These are phyloP conservation scores for Heteromormyrus szaboi DNA, from an alignment of 2,797 vertebrate species.

Conservation along the genomic window DNA sequence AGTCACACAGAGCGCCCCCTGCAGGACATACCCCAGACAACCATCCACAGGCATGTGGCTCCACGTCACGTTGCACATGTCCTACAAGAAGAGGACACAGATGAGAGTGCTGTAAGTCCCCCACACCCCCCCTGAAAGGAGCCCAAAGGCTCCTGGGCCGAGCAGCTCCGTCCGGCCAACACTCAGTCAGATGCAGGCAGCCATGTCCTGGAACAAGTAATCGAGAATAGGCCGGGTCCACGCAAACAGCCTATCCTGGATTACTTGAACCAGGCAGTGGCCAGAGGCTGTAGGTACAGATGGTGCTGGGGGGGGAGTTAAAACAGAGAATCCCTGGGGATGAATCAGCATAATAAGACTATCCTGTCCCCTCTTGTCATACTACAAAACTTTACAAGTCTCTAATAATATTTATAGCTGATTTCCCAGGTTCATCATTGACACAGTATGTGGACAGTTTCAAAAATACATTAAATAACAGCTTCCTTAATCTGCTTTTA, in stretches of 20 bases:
- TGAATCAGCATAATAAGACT: background rate
- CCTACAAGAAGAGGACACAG: background rate
- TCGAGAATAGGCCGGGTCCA: conserved; percentile 87
- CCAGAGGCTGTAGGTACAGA: conserved; percentile 41
- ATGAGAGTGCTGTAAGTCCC: background rate
- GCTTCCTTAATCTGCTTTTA: background rate
- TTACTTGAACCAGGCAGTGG: conserved; percentile 94
- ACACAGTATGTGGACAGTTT: background rate
- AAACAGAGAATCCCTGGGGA: background rate
- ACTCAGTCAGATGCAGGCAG: conserved; percentile 41
- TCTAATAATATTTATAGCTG: background rate
- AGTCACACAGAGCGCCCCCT: conserved; percentile 74
- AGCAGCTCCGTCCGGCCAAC: background rate
- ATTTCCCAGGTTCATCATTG: background rate
- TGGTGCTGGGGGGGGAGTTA: background rate
- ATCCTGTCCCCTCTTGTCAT: background rate
- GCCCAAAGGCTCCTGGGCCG: background rate
- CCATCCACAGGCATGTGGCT: background rate
- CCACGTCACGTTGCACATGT: background rate
- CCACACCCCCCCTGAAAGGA: background rate
- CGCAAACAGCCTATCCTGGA: conserved; percentile 98
- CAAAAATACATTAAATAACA: background rate
- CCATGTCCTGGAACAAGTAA: conserved; percentile 93
- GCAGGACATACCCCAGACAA: conserved; percentile 74
- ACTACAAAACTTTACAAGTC: background rate